Evolutionary conservation across 2,113 vertebrate genomes (phyloP).

Genomic region (Zapus hudsonius): DNA sequence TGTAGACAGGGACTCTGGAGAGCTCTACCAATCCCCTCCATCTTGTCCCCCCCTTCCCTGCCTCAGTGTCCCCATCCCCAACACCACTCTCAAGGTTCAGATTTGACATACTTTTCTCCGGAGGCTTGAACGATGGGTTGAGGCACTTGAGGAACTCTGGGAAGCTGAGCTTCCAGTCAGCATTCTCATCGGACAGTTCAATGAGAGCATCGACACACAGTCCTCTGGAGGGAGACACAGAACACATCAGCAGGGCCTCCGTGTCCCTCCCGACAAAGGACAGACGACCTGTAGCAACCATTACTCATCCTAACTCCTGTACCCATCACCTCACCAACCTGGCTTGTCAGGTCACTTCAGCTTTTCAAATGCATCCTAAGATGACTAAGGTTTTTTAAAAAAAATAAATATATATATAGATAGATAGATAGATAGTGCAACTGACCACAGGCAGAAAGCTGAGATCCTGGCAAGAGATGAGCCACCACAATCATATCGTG

Average conservation of each 20-base stretch:
- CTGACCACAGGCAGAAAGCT: too few relatives aligned
- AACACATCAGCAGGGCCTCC: background rate
- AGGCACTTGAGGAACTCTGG: slow-evolving; percentile 98
- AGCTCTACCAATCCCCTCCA: background rate
- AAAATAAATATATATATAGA: too few relatives aligned
- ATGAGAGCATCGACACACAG: slow-evolving; percentile 98
- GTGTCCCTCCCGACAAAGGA: background rate
- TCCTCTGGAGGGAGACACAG: slow-evolving; percentile 88
- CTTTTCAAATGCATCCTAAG: background rate
- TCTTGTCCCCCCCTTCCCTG: too few relatives aligned
- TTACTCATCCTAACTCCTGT: background rate
- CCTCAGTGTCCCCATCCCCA: background rate
- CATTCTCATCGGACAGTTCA: slow-evolving; percentile 98
- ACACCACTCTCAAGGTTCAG: background rate
- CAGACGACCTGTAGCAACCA: background rate
- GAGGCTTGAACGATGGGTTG: slow-evolving; percentile 95
- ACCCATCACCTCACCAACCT: background rate
- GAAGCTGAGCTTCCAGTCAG: slow-evolving; percentile 99
- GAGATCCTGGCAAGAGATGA: too few relatives aligned
- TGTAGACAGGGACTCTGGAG: background rate
- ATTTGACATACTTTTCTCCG: slow-evolving; percentile 94
- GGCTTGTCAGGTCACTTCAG: background rate
- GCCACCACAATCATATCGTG: too few relatives aligned
- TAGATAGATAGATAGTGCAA: too few relatives aligned
- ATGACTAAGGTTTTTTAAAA: background rate